phyloP scores from a whole-genome alignment of 2,797 vertebrate genomes.

The Menidia menidia region DNA sequence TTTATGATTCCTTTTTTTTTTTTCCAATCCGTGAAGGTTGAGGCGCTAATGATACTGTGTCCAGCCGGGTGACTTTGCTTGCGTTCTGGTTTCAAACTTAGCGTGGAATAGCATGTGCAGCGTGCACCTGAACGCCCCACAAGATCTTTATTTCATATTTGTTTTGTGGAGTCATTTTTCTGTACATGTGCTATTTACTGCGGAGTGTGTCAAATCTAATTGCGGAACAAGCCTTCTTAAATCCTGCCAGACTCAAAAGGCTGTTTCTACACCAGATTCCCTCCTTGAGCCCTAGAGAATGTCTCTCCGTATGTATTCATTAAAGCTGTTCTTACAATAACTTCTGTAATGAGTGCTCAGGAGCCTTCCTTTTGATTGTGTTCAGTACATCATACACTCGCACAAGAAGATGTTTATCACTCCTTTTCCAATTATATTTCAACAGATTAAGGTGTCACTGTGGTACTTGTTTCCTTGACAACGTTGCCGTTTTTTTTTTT shows the following conservation, averaged over 20 bases:
- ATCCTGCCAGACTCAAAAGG: conserved; percentile 34
- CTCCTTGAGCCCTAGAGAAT: conserved; percentile 40
- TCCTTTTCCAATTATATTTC: conserved; percentile 82
- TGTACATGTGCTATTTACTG: conserved; percentile 39
- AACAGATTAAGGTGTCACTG: conserved; percentile 80
- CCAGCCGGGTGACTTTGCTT: conserved; percentile 35
- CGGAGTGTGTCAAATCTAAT: conserved; percentile 19
- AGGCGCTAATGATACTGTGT: conserved; percentile 70
- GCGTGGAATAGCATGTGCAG: conserved; percentile 20
- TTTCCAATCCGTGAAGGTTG: conserved; percentile 47
- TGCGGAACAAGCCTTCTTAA: conserved; percentile 40
- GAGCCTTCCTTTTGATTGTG: conserved; percentile 54
- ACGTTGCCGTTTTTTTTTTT: conserved; percentile 77
- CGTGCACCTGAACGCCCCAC: conserved; percentile 51
- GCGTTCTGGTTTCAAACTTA: too few relatives aligned
- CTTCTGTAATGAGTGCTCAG: conserved; percentile 71
- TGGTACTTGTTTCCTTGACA: conserved; percentile 84
- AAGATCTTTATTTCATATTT: conserved; percentile 34
- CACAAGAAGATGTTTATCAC: conserved; percentile 78
- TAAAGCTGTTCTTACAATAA: conserved; percentile 71
- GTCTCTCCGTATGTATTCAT: conserved; percentile 63
- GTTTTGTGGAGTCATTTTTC: conserved; percentile 40
- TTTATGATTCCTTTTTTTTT: conserved; percentile 66
- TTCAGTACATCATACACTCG: conserved; percentile 67
- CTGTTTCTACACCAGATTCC: conserved; percentile 38